Evolutionary conservation across 2,888 invertebrate species (phyloP).

Genomic region (Ophraella communa): DNA sequence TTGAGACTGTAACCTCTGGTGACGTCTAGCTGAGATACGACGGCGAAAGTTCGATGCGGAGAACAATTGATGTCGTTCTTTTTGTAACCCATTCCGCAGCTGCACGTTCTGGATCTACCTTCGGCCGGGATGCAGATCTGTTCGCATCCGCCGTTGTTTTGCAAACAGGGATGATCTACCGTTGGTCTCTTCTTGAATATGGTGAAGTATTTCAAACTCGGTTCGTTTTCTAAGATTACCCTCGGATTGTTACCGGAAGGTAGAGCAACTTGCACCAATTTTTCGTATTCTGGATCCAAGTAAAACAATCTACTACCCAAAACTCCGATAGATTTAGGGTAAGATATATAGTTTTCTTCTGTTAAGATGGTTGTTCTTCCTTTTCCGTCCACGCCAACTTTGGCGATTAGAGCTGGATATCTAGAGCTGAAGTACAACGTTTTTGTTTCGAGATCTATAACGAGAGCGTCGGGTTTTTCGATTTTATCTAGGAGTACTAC

Average conservation of each 20-base stretch:
- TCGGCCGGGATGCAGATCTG: constrained; percentile 92
- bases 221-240: constrained; percentile 81
- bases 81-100: constrained; percentile 89
- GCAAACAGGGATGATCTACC: constrained; percentile 84
- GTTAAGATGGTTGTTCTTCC: constrained; percentile 72
- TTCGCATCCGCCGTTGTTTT: constrained; percentile 89
- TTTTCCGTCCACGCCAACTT: constrained; percentile 76
- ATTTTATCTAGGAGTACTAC: constrained; percentile 74
- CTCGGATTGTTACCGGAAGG: constrained; percentile 80
- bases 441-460: constrained; percentile 82
- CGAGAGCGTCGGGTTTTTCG: constrained; percentile 81
- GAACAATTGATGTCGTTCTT: constrained; percentile 79
- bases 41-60: constrained; percentile 87
- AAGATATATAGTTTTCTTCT: constrained; percentile 73
- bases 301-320: constrained; percentile 84
- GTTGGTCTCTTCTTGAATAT: constrained; percentile 85
- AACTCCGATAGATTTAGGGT: constrained; percentile 82
- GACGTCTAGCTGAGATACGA: constrained; percentile 88
- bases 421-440: constrained; percentile 88
- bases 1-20: constrained; percentile 88
- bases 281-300: constrained; percentile 88
- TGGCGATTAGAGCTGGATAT: constrained; percentile 73
- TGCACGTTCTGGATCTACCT: constrained; percentile 79
- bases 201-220: constrained; percentile 84
- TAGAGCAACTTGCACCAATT: constrained; percentile 83